Evolutionary conservation across 2,797 vertebrate genomes (phyloP).

Genomic region (Acestrorhynchus altus): DNA sequence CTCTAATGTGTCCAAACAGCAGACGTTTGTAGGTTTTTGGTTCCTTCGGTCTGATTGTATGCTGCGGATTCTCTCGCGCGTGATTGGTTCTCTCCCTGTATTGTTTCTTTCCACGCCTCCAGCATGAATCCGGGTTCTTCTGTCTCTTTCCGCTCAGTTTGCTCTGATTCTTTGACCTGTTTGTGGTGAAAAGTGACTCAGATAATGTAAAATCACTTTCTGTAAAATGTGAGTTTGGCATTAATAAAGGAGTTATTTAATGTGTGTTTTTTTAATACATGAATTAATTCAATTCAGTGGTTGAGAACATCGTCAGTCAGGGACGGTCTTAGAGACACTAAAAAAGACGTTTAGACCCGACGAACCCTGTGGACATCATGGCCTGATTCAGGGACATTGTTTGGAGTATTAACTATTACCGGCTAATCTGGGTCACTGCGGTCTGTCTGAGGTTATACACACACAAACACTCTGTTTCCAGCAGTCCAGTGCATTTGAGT

Average conservation of each 20-base stretch:
- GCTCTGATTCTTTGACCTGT: not conserved
- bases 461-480: not conserved
- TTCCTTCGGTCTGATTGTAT: no score
- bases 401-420: not conserved
- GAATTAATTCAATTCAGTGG: not conserved
- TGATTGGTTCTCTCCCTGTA: not conserved
- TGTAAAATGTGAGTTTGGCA: not conserved
- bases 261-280: slow-evolving; percentile 2
- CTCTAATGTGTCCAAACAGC: no score
- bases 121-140: not conserved
- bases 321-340: no score
- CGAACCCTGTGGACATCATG: not conserved
- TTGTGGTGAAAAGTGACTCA: slow-evolving; percentile 15
- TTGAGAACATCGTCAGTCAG: not conserved
- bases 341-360: not conserved
- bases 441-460: slow-evolving; percentile 4
- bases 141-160: not conserved
- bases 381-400: slow-evolving; percentile 27
- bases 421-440: slow-evolving; percentile 14
- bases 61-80: no score
- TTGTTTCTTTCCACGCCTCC: not conserved
- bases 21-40: no score
- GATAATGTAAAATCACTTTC: slow-evolving; percentile 39
- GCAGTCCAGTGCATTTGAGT: not conserved
- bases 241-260: slow-evolving; percentile 32